These are phyloP conservation scores for Spea multiplicata DNA, from an alignment of 2,113 vertebrate genomes.

Conservation along the genomic window DNA sequence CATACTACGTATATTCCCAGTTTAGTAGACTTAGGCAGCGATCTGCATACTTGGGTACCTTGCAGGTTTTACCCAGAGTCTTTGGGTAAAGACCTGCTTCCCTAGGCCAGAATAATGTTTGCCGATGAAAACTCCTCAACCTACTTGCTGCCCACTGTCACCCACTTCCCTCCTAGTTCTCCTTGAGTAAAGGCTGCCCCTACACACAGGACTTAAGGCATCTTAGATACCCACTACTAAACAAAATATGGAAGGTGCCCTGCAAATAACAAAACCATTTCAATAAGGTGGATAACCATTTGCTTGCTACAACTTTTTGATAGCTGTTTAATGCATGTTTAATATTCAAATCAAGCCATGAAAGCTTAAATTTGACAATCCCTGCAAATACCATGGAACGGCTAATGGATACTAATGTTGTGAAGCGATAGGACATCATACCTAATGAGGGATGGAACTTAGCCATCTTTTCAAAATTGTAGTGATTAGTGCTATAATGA, in stretches of 20 bases:
- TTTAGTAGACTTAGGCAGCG: too few species aligned
- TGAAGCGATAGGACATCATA: conserved; percentile 10
- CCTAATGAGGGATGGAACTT: conserved; percentile 21
- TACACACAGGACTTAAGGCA: too few species aligned
- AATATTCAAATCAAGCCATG: not conserved
- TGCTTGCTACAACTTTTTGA: not conserved
- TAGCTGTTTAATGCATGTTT: not conserved
- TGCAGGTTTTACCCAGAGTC: too few species aligned
- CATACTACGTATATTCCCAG: too few species aligned
- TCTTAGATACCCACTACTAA: too few species aligned
- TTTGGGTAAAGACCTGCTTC: too few species aligned
- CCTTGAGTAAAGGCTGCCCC: too few species aligned
- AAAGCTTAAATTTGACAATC: conserved; percentile 16
- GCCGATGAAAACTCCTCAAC: too few species aligned
- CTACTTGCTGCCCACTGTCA: too few species aligned
- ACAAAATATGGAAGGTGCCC: not conserved
- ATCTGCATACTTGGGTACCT: too few species aligned
- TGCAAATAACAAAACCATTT: not conserved
- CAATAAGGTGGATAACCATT: not conserved
- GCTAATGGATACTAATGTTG: conserved; percentile 18
- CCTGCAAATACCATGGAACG: not conserved
- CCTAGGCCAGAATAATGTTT: too few species aligned
- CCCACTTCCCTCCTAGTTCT: too few species aligned
- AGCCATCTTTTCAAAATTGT: not conserved
- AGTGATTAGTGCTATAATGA: not conserved